Evolutionary conservation across 2,888 invertebrate genomes (phyloP).

Genomic region (Agelastica alni): DNA sequence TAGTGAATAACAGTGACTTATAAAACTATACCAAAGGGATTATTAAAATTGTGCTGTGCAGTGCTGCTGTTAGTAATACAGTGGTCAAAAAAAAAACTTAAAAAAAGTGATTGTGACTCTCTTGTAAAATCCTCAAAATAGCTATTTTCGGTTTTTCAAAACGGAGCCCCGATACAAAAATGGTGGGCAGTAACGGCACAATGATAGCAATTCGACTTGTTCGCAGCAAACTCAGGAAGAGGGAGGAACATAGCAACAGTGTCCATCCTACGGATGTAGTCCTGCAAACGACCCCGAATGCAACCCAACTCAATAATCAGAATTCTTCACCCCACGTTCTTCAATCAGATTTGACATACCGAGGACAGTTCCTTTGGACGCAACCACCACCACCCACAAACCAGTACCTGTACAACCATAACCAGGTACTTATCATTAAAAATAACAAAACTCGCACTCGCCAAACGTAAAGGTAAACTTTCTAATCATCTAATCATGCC

Average conservation of each 20-base stretch:
- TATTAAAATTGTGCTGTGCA: conserved; percentile 30
- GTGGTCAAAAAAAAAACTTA: not conserved
- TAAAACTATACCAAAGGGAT: conserved; percentile 30
- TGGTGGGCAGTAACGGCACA: conserved; percentile 86
- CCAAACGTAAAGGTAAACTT: too few relatives aligned
- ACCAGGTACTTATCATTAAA: conserved; percentile 80
- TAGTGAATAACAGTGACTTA: conserved; percentile 20
- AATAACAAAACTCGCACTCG: too few relatives aligned
- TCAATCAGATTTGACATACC: conserved; percentile 64
- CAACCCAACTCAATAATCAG: conserved; percentile 42
- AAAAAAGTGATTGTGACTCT: conserved; percentile 20
- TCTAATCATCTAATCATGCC: too few relatives aligned
- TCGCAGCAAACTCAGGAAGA: conserved; percentile 86
- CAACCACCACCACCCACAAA: conserved; percentile 73
- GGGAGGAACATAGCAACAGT: conserved; percentile 76
- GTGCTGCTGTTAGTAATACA: conserved; percentile 25
- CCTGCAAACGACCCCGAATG: conserved; percentile 61
- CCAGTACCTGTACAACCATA: conserved; percentile 76
- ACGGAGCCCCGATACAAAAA: conserved; percentile 57
- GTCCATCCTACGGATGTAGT: conserved; percentile 65
- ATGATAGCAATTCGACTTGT: conserved; percentile 89
- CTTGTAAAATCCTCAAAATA: conserved; percentile 49
- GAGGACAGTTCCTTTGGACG: conserved; percentile 79
- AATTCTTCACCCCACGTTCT: conserved; percentile 50
- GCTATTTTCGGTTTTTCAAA: conserved; percentile 52